These are phyloP conservation scores for Brachionus koreanus DNA, from an alignment of 1,140 invertebrate species.

Conservation along the genomic window DNA sequence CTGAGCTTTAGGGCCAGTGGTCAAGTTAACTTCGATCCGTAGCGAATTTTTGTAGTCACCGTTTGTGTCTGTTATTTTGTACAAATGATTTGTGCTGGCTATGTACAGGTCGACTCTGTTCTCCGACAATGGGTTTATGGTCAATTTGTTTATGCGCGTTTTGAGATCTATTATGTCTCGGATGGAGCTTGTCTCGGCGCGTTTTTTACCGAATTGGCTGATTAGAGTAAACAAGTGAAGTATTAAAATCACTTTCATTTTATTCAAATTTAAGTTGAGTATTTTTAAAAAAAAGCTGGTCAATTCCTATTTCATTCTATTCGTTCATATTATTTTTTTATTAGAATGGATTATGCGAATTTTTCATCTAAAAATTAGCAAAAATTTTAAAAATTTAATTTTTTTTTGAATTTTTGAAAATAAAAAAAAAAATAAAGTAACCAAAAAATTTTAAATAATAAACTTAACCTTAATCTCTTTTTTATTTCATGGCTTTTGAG, in stretches of 20 bases:
- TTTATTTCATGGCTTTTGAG: constrained; percentile 3
- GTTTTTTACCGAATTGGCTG: not conserved
- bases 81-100: constrained; percentile 30
- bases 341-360: not conserved
- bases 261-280: not conserved
- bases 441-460: not conserved
- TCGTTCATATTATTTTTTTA: not conserved
- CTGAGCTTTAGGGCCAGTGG: constrained; percentile 14
- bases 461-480: constrained; percentile 28
- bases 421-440: not conserved
- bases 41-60: not conserved
- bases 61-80: constrained; percentile 25
- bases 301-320: not conserved
- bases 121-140: not conserved
- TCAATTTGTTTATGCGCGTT: constrained; percentile 9
- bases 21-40: not conserved
- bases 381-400: not conserved
- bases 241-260: not conserved
- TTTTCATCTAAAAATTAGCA: constrained; percentile 7
- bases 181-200: not conserved
- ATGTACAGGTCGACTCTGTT: not conserved
- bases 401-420: constrained; percentile 18
- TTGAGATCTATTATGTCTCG: not conserved
- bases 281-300: not conserved
- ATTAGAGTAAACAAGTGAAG: not conserved